Evolutionary conservation across 2,113 vertebrate species (phyloP), one percentile per base, ranked within the genome.

Genomic region (Aphelocoma coerulescens): DNA sequence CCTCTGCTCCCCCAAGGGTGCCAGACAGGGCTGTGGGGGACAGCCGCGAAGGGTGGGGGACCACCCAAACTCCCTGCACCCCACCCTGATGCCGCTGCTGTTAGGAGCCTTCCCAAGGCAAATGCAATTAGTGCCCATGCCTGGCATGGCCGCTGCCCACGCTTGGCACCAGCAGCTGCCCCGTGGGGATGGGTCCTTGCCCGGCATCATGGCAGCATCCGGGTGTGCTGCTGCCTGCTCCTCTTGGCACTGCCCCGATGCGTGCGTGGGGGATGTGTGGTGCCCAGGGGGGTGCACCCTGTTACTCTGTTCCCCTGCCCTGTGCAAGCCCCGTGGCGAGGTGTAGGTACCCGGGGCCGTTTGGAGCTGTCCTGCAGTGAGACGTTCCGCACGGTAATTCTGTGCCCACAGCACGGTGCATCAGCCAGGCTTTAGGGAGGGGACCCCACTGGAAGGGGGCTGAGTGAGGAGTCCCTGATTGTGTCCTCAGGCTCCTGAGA

Each of bases 101-200:
- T 54, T 44, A 67, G 33, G 66, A 85, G n/a, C 35, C 65, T 78
- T 88, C 74, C 65, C 1, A 13, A 76, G 46, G 55, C 51, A 87
- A 85, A 93, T 67, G 77, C 33, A 77, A 94, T 93, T 88, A 94
- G 32, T 37, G 39, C 51, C 77, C 77, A 22, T 54, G 81, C 55
- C 94, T 89, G 94, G 65, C 69, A 71, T 1, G 2, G 57, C 39
- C 1, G 4, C 75, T 85, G 83, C 89, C 83, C 68, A 69, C 1
- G 6, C 77, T 66, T 89, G 85, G 90, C 85, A 74, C 32, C 1
- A 6, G 59, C 81, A 85, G 68, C 68, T 6, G 24, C 78, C 78
- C 61, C 7, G 1, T 12, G 12, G 91, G 85, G n/a, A 71, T 3
- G 3, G 51, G 35, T 67, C 44, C 63, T 76, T 48, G 33, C 35